Evolutionary conservation across 2,113 vertebrate genomes (phyloP), one percentile per base, ranked within the genome.

Genomic region (Philantomba maxwellii): DNA sequence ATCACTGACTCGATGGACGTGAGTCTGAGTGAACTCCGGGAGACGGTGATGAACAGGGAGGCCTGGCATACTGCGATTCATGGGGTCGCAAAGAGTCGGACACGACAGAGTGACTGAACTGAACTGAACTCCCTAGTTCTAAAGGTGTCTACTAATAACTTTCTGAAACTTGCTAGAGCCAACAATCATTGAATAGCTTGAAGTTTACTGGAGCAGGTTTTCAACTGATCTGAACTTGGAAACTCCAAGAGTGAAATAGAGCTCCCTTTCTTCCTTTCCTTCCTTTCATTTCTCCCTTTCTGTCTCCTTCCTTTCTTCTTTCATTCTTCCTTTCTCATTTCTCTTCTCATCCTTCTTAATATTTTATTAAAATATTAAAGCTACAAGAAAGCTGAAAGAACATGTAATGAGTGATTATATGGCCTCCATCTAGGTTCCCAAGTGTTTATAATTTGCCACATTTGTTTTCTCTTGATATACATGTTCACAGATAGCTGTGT

Each of bases 351-450:
- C 5, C 66, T 73, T 73, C 10, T 73, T 73, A 73, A 39, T 10
- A 26, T 92, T 88, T 70, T 39, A 80, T 39, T 45, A 60, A 73
- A 86, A 53, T 77, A 43, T 87, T 1, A 93, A 85, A 96, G 47
- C 16, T 45, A 28, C 2, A 57, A 39, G 53, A 82, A 89, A 86
- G 23, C 9, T 86, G 9, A 96, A 49, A 58, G 13, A 64, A 64
- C 28, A 25, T 77, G 8, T n/a, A 88, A 82, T 51, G 13, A 83
- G 62, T 30, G 39, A 85, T 9, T 36, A 25, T 12, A 60, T 23
- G 19, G 28, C 21, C 43, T 60, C 89, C 12, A 23, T 10, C 6
- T 49, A 92, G 13, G 1, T 75, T 87, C 8, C 23, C 19, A 14
- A 58, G 8, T 33, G 10, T 64, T 51, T 89, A 8, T 89, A 8